A percentile compares a stretch with the other conserved stretches of the same genome.
Evolutionary conservation across 2,113 vertebrate genomes (phyloP).

Genomic region (Geothlypis trichas): DNA sequence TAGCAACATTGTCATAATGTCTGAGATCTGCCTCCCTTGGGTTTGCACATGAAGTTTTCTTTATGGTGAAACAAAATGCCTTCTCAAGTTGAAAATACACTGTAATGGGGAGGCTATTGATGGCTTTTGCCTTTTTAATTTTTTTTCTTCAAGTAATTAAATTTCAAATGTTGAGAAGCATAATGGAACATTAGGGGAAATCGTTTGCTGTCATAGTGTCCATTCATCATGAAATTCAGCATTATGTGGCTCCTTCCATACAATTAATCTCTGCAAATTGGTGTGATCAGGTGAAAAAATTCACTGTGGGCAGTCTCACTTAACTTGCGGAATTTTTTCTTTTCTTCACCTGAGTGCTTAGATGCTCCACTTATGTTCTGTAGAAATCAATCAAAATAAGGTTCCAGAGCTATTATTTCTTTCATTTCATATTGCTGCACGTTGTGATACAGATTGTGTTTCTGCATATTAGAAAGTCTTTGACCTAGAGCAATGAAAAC

Average conservation of each 20-base stretch:
- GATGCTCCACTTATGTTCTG: neutral
- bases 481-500: neutral
- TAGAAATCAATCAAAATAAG: conserved; percentile 9
- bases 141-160: conserved; percentile 36
- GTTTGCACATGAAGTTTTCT: conserved; percentile 70
- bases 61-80: conserved; percentile 62
- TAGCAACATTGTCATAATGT: conserved; percentile 71
- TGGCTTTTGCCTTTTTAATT: neutral
- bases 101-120: conserved; percentile 6
- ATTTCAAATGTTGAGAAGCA: conserved; percentile 54
- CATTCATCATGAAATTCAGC: conserved; percentile 4
- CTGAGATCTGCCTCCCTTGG: conserved; percentile 62
- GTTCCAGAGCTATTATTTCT: neutral
- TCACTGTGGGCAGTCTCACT: neutral
- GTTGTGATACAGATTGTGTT: neutral
- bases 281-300: conserved; percentile 22
- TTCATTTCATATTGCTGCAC: neutral
- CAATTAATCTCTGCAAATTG: conserved; percentile 16
- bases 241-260: neutral
- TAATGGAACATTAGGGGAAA: conserved; percentile 46
- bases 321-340: neutral
- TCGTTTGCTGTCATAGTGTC: neutral
- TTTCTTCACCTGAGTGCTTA: neutral
- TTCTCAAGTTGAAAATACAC: conserved; percentile 52
- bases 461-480: neutral